Evolutionary conservation across 2,113 vertebrate genomes (phyloP), one percentile per base, ranked within the genome.

Genomic region (Scomber japonicus): DNA sequence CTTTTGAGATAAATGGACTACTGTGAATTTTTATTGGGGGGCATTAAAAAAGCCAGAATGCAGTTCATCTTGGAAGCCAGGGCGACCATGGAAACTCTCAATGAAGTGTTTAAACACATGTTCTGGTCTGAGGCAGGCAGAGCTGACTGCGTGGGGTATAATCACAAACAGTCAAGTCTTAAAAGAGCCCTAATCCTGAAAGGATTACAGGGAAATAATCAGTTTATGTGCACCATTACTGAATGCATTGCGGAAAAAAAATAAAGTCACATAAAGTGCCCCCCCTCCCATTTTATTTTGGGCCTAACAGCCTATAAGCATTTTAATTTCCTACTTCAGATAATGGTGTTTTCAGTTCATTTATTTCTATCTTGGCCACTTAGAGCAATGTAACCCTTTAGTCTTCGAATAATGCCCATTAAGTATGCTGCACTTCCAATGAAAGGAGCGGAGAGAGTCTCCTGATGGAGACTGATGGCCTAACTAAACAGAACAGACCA

Each of bases 91-190:
- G 90, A 92, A 92, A 92, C 74, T 88, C 83, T 90, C 51, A 84
- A 80, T 89, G 79, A 93, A 93, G 92, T 89, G 86, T 90, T 94
- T 93, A 59, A 94, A 89, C 93, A 94, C 88, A 87, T 94, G 93
- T 92, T 94, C 56, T 77, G 70, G 80, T 70, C 79, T 69, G 86
- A 85, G 88, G 79, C 65, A 68, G 70, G 75, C 84, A 70, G 82
- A 86, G 86, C 76, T 66, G 80, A 78, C 87, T 90, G 93, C 27
- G 91, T 94, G 92, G 86, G 93, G 88, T 80, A 91, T 91, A 94
- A 95, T 94, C 80, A 92, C 89, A 90, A 91, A 91, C 93, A 93
- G 92, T 40, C 62, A 75, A 68, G 78, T 71, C 85, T 90, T 80
- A 84, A 85, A 90, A 85, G 72, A 79, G 66, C 31, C 21, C 71